A percentile compares a stretch with the other conserved stretches of the same genome.
phyloP scores from a whole-genome alignment of 2,113 vertebrate species.

The Chamaetylas fuelleborni region DNA sequence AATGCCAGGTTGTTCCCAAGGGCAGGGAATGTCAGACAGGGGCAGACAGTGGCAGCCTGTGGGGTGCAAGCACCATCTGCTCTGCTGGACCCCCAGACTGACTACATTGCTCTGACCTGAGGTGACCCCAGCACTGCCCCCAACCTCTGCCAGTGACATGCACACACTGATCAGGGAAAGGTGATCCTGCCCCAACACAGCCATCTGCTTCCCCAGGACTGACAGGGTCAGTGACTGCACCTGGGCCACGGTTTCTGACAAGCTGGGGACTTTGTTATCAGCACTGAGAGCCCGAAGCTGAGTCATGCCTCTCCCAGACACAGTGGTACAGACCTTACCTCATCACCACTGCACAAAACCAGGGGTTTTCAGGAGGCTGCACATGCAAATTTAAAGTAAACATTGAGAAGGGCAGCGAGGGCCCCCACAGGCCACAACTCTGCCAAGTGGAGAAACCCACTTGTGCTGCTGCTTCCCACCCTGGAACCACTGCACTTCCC shows the following conservation, averaged over 20 bases:
- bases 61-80: fast-evolving
- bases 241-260: not conserved
- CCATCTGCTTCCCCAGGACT: not conserved
- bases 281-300: not conserved
- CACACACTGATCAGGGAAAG: fast-evolving
- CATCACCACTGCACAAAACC: not conserved
- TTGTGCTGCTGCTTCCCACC: not conserved
- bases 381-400: not conserved
- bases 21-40: not conserved
- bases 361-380: not conserved
- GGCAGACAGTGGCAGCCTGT: fast-evolving
- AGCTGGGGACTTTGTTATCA: not conserved
- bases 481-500: not conserved
- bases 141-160: not conserved
- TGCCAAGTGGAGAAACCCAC: not conserved
- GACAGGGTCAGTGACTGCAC: not conserved
- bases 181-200: not conserved
- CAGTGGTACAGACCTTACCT: not conserved
- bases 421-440: not conserved
- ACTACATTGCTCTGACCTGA: not conserved
- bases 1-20: fast-evolving
- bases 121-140: not conserved
- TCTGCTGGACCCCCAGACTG: fast-evolving
- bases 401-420: fast-evolving
- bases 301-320: not conserved